Conservation (phyloP, 1,140 invertebrate genomes). For the Epicauta chinensis region DNA sequence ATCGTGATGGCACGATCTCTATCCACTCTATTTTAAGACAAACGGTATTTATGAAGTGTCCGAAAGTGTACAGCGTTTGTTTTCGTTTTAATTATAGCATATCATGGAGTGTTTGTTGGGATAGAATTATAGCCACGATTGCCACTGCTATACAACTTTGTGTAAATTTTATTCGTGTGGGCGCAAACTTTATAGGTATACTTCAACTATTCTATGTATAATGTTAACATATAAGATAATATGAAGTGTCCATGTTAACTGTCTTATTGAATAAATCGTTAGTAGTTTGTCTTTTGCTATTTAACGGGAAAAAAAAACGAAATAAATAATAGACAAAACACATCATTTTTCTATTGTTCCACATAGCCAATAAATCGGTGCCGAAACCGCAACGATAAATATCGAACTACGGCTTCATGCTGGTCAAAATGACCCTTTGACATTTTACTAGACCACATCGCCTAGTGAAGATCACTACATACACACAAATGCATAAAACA, state of each 20-base stretch:
- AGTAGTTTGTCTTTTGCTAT: too few species aligned
- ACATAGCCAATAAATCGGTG: slow-evolving; percentile 16
- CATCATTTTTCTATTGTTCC: too few species aligned
- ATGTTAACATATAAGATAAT: too few species aligned
- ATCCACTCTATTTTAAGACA: too few species aligned
- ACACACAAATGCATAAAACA: too few species aligned
- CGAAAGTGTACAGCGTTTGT: not conserved
- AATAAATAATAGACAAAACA: too few species aligned
- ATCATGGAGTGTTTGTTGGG: not conserved
- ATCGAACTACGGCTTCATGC: slow-evolving; percentile 19
- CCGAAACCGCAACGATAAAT: slow-evolving; percentile 22
- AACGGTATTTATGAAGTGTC: too few species aligned
- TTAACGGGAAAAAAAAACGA: too few species aligned
- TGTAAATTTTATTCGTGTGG: not conserved
- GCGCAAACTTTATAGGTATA: not conserved
- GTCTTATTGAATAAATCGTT: too few species aligned
- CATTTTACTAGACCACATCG: slow-evolving; percentile 12
- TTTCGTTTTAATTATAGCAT: slow-evolving; percentile 1
- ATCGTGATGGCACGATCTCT: too few species aligned
- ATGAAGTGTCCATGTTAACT: too few species aligned
- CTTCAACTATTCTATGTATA: too few species aligned
- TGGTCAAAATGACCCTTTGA: slow-evolving; percentile 21
- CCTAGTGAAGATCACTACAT: slow-evolving; percentile 4
- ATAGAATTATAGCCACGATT: not conserved
- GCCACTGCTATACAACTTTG: not conserved